A percentile compares a stretch with the other conserved stretches of the same genome.
phyloP scores from a whole-genome alignment of 1,140 invertebrate genomes.

The Spodoptera litura region DNA sequence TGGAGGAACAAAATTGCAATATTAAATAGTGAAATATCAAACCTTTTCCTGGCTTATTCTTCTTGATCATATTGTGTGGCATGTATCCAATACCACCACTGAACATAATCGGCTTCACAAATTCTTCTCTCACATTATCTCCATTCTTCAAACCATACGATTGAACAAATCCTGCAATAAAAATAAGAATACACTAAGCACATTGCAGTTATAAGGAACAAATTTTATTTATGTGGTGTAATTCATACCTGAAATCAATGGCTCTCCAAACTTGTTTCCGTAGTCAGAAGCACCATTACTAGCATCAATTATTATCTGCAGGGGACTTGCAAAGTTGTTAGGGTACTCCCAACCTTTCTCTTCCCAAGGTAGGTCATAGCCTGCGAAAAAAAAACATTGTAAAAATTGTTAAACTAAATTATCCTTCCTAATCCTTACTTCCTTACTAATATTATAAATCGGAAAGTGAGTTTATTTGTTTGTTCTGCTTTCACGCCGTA shows the following conservation, averaged over 20 bases:
- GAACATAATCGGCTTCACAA: constrained; percentile 99
- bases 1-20: background rate
- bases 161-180: constrained; percentile 92
- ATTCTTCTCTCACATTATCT: constrained; percentile 92
- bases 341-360: constrained; percentile 92
- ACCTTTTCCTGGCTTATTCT: constrained; percentile 90
- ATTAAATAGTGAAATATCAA: constrained; percentile 16
- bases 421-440: too few relatives aligned
- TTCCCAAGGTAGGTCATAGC: constrained; percentile 96
- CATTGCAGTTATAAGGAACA: background rate
- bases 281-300: constrained; percentile 99
- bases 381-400: constrained; percentile 64
- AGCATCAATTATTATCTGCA: constrained; percentile 96
- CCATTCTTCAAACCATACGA: constrained; percentile 94
- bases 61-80: constrained; percentile 92
- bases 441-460: too few relatives aligned
- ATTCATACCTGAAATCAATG: constrained; percentile 89
- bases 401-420: background rate
- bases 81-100: constrained; percentile 97
- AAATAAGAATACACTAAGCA: constrained; percentile 50
- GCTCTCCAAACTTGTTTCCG: constrained; percentile 99
- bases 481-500: too few relatives aligned
- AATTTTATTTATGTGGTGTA: background rate
- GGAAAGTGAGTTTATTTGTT: too few relatives aligned
- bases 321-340: constrained; percentile 94